Percentiles rank a stretch among this genome's conserved stretches.
Conservation (phyloP, 2,113 vertebrate genomes). For the Panthera tigris region DNA sequence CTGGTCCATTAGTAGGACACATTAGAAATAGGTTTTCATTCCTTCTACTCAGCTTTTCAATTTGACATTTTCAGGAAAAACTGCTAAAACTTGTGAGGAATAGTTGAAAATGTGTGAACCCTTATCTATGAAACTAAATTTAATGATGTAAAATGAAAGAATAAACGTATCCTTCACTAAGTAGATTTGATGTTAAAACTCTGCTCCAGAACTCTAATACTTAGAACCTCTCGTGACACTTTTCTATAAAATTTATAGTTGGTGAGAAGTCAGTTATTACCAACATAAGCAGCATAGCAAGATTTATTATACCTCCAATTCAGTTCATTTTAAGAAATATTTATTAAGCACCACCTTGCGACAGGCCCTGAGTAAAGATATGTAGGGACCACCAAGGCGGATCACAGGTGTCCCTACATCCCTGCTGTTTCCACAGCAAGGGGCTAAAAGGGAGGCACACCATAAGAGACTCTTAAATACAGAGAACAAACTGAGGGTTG, state of each 20-base stretch:
- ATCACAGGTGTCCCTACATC: neutral
- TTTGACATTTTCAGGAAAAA: conserved; percentile 32
- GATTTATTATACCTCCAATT: neutral
- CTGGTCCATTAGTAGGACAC: neutral
- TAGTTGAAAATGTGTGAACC: neutral
- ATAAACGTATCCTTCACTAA: neutral
- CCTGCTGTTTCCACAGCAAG: neutral
- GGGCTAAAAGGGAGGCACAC: too few species aligned
- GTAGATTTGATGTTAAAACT: conserved; percentile 10
- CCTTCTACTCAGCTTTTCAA: neutral
- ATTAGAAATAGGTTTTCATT: neutral
- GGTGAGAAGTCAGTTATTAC: conserved; percentile 43
- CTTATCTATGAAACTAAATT: conserved; percentile 28
- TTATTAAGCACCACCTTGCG: neutral
- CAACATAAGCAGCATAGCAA: neutral
- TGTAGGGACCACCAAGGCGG: too few species aligned
- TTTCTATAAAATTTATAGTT: conserved; percentile 45
- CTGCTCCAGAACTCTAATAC: neutral
- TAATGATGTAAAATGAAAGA: conserved; percentile 24
- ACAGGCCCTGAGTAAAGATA: neutral
- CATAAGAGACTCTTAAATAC: too few species aligned
- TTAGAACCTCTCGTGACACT: neutral
- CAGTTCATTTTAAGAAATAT: conserved; percentile 9
- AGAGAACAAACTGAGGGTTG: too few species aligned
- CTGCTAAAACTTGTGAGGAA: neutral